These are phyloP conservation scores for Troides aeacus DNA, from an alignment of 2,888 invertebrate genomes.

Conservation along the genomic window DNA sequence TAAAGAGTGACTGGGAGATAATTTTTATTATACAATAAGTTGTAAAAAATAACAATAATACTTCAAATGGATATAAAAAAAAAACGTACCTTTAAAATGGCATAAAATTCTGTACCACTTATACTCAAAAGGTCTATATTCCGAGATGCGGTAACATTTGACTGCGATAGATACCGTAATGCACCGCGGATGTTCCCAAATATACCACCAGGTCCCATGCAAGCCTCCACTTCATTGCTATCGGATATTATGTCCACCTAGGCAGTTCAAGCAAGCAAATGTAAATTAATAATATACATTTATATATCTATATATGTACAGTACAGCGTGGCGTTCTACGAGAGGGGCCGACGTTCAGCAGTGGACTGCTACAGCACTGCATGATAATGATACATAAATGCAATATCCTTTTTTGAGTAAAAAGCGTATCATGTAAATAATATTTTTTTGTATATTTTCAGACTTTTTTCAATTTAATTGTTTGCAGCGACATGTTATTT, in stretches of 20 bases:
- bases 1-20: too few species aligned
- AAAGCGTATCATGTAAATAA: too few species aligned
- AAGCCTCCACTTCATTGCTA: constrained; percentile 68
- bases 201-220: constrained; percentile 76
- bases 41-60: background rate
- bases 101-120: constrained; percentile 68
- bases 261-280: background rate
- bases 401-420: too few species aligned
- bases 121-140: constrained; percentile 74
- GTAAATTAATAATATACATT: background rate
- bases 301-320: background rate
- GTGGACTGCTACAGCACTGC: too few species aligned
- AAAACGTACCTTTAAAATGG: constrained; percentile 62
- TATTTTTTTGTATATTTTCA: too few species aligned
- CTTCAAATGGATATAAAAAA: background rate
- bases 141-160: constrained; percentile 69
- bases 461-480: too few species aligned
- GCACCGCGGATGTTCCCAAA: constrained; percentile 74
- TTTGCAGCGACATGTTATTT: too few species aligned
- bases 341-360: too few species aligned
- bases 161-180: constrained; percentile 60
- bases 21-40: too few species aligned
- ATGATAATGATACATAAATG: too few species aligned
- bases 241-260: constrained; percentile 69
- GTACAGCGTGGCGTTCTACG: too few species aligned